A percentile compares a stretch with the other conserved stretches of the same genome.
Conservation (phyloP, 2,113 vertebrate species). For the Circaetus gallicus region DNA sequence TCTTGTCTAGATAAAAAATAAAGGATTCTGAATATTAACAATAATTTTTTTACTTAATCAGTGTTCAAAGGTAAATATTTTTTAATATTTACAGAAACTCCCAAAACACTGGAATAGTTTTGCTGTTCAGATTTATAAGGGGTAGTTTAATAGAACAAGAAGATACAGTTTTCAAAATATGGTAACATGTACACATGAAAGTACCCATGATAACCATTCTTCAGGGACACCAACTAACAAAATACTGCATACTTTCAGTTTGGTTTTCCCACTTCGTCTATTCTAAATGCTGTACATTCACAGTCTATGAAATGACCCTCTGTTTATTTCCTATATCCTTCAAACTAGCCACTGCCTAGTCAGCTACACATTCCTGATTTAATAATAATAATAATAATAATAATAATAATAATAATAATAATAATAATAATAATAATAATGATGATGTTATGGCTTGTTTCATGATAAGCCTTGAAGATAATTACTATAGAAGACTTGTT, state of each 20-base stretch:
- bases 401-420: no score
- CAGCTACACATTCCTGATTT: neutral
- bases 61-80: neutral
- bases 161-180: neutral
- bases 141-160: neutral
- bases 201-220: neutral
- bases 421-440: no score
- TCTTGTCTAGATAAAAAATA: neutral
- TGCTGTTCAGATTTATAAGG: neutral
- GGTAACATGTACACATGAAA: neutral
- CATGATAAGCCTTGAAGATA: neutral
- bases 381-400: neutral
- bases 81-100: neutral
- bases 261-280: neutral
- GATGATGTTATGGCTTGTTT: neutral
- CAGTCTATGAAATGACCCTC: neutral
- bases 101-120: neutral
- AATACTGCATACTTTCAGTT: neutral
- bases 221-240: neutral
- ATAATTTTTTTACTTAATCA: neutral
- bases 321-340: neutral
- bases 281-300: neutral
- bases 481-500: neutral
- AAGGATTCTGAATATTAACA: neutral
- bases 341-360: neutral